Percentiles rank a stretch among this genome's conserved stretches.
phyloP scores from a whole-genome alignment of 2,888 invertebrate genomes.

The Morpho helenor region DNA sequence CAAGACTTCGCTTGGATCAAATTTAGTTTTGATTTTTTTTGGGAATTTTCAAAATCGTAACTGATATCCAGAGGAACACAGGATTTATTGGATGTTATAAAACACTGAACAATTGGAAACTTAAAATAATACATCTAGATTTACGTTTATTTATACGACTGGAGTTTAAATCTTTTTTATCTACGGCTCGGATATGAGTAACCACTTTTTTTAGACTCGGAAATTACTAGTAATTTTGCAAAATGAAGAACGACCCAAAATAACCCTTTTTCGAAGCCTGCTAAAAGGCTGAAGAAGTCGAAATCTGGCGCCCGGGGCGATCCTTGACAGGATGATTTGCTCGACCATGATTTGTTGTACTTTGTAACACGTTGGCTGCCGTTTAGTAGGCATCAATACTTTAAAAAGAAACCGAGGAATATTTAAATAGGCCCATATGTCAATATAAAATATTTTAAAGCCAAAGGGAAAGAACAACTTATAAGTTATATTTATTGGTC shows the following conservation, averaged over 20 bases:
- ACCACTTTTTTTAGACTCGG: neutral
- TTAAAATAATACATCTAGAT: no score
- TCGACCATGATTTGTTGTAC: conserved; percentile 34
- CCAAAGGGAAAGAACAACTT: no score
- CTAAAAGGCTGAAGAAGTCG: conserved; percentile 27
- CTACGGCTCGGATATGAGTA: neutral
- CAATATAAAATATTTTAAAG: no score
- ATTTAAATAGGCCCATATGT: no score
- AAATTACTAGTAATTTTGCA: conserved; percentile 21
- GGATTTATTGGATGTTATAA: no score
- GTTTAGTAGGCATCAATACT: conserved; percentile 18
- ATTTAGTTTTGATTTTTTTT: no score
- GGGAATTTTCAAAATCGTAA: no score
- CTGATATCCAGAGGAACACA: no score
- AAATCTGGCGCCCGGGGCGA: conserved; percentile 25
- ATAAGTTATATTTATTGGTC: no score
- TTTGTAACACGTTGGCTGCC: conserved; percentile 22
- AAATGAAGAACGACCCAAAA: conserved; percentile 31
- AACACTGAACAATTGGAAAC: no score
- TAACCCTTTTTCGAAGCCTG: conserved; percentile 27
- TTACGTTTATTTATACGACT: no score
- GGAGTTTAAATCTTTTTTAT: neutral
- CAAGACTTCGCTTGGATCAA: no score
- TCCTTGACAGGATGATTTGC: conserved; percentile 34
- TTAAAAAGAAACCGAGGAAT: neutral